phyloP scores from a whole-genome alignment of 2,888 invertebrate species.

The Ecliptopera silaceata region DNA sequence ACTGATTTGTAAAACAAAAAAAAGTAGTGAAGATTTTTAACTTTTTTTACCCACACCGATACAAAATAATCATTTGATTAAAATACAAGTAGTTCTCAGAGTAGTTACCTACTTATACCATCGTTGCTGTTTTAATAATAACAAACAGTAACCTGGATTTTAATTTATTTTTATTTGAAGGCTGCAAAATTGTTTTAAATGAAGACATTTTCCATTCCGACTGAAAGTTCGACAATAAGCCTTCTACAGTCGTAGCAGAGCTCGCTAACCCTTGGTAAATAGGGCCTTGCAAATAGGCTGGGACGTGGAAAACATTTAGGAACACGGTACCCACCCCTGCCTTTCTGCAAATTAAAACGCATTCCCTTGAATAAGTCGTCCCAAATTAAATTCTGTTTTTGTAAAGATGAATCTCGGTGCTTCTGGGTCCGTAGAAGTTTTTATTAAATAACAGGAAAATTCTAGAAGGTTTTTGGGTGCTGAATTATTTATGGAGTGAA shows the following conservation, averaged over 20 bases:
- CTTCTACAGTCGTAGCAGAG: conserved; percentile 8
- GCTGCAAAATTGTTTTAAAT: conserved; percentile 19
- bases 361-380: conserved; percentile 33
- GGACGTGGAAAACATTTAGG: conserved; percentile 60
- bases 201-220: conserved; percentile 20
- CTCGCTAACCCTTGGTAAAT: conserved; percentile 59
- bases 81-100: too few relatives aligned
- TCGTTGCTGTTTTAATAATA: too few relatives aligned
- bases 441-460: conserved; percentile 17
- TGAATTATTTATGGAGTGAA: not conserved
- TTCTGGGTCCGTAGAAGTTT: conserved; percentile 15
- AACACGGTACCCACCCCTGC: conserved; percentile 64
- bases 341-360: conserved; percentile 70
- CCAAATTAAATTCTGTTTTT: conserved; percentile 31
- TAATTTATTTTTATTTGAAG: conserved; percentile 7
- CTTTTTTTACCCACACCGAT: too few relatives aligned
- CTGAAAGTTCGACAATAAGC: conserved; percentile 25
- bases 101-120: too few relatives aligned
- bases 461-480: not conserved
- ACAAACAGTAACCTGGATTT: not conserved
- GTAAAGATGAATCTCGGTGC: conserved; percentile 22
- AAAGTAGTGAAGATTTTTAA: too few relatives aligned
- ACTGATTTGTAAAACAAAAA: too few relatives aligned
- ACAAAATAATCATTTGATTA: too few relatives aligned
- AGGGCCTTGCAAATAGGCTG: conserved; percentile 73